A percentile compares a stretch with the other conserved stretches of the same genome.
Conservation (phyloP, 1,140 invertebrate genomes). For the Zophobas morio region DNA sequence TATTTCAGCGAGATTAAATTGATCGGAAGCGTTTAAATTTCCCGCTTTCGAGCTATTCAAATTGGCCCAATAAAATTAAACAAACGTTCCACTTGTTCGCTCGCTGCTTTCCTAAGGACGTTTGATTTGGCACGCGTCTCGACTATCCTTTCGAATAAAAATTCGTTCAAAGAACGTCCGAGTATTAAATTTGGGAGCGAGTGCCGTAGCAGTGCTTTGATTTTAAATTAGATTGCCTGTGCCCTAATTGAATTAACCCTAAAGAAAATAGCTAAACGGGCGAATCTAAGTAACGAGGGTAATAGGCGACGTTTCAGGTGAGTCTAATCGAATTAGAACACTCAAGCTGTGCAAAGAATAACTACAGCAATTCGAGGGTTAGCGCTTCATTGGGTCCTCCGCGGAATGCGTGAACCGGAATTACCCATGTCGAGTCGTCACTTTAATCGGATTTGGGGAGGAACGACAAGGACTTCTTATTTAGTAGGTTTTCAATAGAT, state of each 20-base stretch:
- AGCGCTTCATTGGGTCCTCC: background rate
- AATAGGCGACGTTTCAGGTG: slow-evolving; percentile 29
- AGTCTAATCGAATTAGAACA: slow-evolving; percentile 31
- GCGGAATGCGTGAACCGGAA: background rate
- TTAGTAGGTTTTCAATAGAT: background rate
- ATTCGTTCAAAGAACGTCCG: background rate
- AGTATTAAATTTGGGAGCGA: slow-evolving; percentile 11
- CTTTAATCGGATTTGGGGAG: slow-evolving; percentile 9
- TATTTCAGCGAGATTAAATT: slow-evolving; percentile 36
- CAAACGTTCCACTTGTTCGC: background rate
- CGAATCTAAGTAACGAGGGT: slow-evolving; percentile 27
- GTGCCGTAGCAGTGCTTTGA: slow-evolving; percentile 9
- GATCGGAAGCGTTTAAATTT: slow-evolving; percentile 40
- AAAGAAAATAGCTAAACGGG: slow-evolving; percentile 33
- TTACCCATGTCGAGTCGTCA: slow-evolving; percentile 1
- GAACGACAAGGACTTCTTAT: background rate
- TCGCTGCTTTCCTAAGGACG: background rate
- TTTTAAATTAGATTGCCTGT: slow-evolving; percentile 32
- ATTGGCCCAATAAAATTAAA: slow-evolving; percentile 6
- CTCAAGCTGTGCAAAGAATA: slow-evolving; percentile 7
- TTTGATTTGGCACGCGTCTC: background rate
- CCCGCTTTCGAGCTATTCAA: slow-evolving; percentile 30
- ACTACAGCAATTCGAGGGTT: slow-evolving; percentile 15
- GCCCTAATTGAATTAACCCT: slow-evolving; percentile 27
- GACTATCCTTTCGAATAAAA: background rate